Conservation (phyloP, 2,888 invertebrate genomes). For the Lasioglossum oenotherae region DNA sequence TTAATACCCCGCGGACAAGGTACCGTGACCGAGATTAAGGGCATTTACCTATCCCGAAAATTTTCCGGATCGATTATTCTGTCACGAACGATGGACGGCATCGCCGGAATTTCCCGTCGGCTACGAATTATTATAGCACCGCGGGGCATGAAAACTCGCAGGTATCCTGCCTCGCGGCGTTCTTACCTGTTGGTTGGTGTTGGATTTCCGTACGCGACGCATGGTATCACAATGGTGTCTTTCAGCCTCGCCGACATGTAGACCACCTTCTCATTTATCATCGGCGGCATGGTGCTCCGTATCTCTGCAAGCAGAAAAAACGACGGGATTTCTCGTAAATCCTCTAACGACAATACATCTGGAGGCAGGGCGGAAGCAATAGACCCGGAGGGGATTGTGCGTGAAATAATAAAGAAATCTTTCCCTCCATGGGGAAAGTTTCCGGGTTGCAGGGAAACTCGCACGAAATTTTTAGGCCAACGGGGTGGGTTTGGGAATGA, state of each 20-base stretch:
- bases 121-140: background rate
- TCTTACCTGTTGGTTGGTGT: conserved; percentile 86
- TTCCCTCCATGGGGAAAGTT: background rate
- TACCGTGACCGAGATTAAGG: background rate
- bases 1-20: background rate
- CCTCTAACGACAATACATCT: conserved; percentile 21
- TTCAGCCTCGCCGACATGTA: conserved; percentile 85
- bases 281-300: conserved; percentile 86
- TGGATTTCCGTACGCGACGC: conserved; percentile 88
- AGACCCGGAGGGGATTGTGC: background rate
- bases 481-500: background rate
- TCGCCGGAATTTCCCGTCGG: background rate
- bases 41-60: background rate
- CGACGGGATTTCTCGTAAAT: conserved; percentile 23
- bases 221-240: conserved; percentile 86
- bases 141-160: conserved; percentile 11
- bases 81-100: background rate
- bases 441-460: background rate
- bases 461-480: conserved; percentile 40
- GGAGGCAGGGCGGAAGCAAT: background rate
- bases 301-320: conserved; percentile 83
- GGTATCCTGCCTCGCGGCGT: conserved; percentile 48
- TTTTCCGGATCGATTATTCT: background rate
- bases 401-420: conserved; percentile 53
- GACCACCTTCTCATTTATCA: conserved; percentile 86